phyloP scores from a whole-genome alignment of 1,140 invertebrate genomes.

The Lordiphosa stackelbergi region DNA sequence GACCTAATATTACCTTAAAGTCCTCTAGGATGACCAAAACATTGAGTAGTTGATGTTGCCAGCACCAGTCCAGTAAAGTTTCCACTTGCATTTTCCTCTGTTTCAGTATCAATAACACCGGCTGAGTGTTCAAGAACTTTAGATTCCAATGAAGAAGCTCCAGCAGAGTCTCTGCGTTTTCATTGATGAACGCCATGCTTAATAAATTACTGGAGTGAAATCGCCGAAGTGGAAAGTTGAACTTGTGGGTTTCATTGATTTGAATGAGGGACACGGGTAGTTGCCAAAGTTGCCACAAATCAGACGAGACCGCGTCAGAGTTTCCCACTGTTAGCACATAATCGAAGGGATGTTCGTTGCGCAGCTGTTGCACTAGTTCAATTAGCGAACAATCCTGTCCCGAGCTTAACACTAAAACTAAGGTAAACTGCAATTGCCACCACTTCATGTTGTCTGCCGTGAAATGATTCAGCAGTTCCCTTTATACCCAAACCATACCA shows the following conservation, averaged over 20 bases:
- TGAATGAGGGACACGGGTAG: constrained; percentile 35
- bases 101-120: constrained; percentile 35
- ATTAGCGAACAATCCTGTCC: neutral
- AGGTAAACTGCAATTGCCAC: constrained; percentile 10
- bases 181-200: constrained; percentile 25
- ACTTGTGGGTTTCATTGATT: constrained; percentile 2
- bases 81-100: neutral
- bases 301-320: neutral
- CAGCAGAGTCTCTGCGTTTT: constrained; percentile 13
- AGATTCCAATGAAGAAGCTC: constrained; percentile 21
- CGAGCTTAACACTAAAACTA: neutral
- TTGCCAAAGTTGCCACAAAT: constrained; percentile 10
- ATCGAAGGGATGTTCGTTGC: constrained; percentile 23
- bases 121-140: constrained; percentile 22
- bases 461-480: neutral
- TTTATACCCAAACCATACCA: constrained; percentile 18
- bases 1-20: constrained; percentile 36
- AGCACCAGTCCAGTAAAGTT: constrained; percentile 38
- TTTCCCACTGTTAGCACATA: constrained; percentile 27
- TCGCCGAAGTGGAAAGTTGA: constrained; percentile 2
- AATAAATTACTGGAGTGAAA: constrained; percentile 27
- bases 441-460: constrained; percentile 22
- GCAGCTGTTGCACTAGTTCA: constrained; percentile 17
- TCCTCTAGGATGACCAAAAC: constrained; percentile 36
- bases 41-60: constrained; percentile 51